Conservation (phyloP, 2,888 invertebrate species). For the Dendrolimus houi region DNA sequence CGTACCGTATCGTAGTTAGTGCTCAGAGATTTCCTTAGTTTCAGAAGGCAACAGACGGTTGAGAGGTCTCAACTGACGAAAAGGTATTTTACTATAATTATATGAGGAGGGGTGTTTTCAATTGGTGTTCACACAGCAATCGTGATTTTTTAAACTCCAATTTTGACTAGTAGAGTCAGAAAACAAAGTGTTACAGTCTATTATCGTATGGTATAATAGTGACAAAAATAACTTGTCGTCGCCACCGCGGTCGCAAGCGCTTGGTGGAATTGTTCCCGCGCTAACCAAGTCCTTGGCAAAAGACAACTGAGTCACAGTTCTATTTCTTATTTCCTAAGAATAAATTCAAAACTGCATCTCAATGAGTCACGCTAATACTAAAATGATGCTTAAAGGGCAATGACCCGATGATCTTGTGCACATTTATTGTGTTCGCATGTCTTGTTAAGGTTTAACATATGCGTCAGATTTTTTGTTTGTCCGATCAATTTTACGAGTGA, state of each 20-base stretch:
- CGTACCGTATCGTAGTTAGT: too few species aligned
- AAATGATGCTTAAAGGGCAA: slow-evolving; percentile 43
- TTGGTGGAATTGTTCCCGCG: slow-evolving; percentile 21
- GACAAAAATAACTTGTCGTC: slow-evolving; percentile 20
- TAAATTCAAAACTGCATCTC: slow-evolving; percentile 66
- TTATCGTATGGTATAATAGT: not conserved
- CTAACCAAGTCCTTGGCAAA: slow-evolving; percentile 53
- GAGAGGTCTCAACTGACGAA: too few species aligned
- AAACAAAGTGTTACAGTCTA: not conserved
- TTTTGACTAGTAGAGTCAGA: too few species aligned
- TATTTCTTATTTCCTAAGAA: slow-evolving; percentile 71
- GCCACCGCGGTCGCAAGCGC: slow-evolving; percentile 20
- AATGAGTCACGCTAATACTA: slow-evolving; percentile 51
- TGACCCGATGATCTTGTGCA: slow-evolving; percentile 52
- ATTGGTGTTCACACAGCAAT: too few species aligned
- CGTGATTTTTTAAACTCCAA: too few species aligned
- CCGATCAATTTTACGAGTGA: too few species aligned
- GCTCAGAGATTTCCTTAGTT: too few species aligned
- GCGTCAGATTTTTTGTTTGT: not conserved
- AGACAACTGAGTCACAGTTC: slow-evolving; percentile 55
- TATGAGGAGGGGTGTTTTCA: too few species aligned
- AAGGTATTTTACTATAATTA: too few species aligned
- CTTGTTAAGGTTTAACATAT: slow-evolving; percentile 10
- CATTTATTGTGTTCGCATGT: slow-evolving; percentile 19
- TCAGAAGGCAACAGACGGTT: too few species aligned